Evolutionary conservation across 2,888 invertebrate genomes (phyloP).

Genomic region (Ornithoptera priamus): DNA sequence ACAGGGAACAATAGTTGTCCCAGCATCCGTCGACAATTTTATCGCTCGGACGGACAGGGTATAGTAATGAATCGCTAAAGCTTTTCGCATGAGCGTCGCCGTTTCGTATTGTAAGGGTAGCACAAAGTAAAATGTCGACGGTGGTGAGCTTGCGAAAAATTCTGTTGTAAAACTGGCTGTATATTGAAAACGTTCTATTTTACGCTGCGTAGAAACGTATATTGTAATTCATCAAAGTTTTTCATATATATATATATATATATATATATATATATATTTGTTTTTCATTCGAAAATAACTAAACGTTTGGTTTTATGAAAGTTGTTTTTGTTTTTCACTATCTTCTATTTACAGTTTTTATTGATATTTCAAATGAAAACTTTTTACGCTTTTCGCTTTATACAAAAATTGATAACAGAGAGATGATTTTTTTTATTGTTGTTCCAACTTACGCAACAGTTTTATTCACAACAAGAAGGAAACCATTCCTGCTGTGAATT

Average conservation of each 20-base stretch:
- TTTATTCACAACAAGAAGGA: too few species aligned
- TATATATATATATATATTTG: background rate
- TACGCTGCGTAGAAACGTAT: constrained; percentile 3
- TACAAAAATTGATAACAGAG: too few species aligned
- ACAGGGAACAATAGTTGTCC: too few species aligned
- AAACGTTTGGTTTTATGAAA: too few species aligned
- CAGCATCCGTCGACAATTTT: background rate
- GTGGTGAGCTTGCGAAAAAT: constrained; percentile 17
- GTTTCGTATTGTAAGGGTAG: constrained; percentile 13
- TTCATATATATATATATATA: background rate
- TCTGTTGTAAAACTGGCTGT: constrained; percentile 15
- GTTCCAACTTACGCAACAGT: too few species aligned
- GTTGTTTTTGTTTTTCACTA: too few species aligned
- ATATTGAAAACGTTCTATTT: constrained; percentile 19
- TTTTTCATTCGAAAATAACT: too few species aligned
- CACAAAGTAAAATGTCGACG: constrained; percentile 22
- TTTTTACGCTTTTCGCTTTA: too few species aligned
- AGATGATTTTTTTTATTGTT: too few species aligned
- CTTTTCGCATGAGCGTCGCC: constrained; percentile 2
- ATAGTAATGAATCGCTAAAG: constrained; percentile 7
- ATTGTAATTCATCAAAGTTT: constrained; percentile 7
- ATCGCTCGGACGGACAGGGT: background rate
- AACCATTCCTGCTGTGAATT: background rate
- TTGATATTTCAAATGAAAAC: too few species aligned
- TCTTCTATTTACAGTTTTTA: too few species aligned